phyloP scores from a whole-genome alignment of 2,113 vertebrate genomes.

The Centropus unirufus region DNA sequence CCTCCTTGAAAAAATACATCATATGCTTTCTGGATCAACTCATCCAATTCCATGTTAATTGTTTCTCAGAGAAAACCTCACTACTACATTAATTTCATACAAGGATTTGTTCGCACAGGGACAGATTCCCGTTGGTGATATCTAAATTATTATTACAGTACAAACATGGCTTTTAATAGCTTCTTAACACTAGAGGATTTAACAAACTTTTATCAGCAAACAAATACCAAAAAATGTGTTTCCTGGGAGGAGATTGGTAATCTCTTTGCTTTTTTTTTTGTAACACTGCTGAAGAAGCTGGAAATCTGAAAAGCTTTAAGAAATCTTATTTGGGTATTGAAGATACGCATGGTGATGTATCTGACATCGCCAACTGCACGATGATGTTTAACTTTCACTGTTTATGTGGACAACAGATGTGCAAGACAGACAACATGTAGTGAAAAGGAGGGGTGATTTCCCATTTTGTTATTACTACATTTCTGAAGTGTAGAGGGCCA shows the following conservation, averaged over 20 bases:
- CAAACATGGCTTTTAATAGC: neutral
- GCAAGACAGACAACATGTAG: neutral
- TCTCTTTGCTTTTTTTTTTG: neutral
- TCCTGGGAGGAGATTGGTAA: neutral
- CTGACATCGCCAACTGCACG: neutral
- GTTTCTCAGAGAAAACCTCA: constrained; percentile 60
- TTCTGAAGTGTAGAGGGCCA: neutral
- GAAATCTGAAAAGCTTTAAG: neutral
- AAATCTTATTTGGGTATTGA: neutral
- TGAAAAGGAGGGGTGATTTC: neutral
- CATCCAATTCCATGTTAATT: constrained; percentile 67
- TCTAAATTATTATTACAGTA: constrained; percentile 27
- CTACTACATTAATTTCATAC: constrained; percentile 53
- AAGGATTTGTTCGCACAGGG: constrained; percentile 15
- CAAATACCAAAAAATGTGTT: neutral
- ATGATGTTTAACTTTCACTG: neutral
- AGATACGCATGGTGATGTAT: neutral
- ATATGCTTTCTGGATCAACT: constrained; percentile 65
- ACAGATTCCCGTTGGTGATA: neutral
- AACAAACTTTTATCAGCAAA: constrained; percentile 24
- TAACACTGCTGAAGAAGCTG: neutral
- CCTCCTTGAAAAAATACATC: constrained; percentile 68
- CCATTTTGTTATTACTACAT: neutral
- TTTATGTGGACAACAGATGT: neutral
- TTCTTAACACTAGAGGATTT: neutral